Evolutionary conservation across 2,888 invertebrate species (phyloP).

Genomic region (Hermodice carunculata): DNA sequence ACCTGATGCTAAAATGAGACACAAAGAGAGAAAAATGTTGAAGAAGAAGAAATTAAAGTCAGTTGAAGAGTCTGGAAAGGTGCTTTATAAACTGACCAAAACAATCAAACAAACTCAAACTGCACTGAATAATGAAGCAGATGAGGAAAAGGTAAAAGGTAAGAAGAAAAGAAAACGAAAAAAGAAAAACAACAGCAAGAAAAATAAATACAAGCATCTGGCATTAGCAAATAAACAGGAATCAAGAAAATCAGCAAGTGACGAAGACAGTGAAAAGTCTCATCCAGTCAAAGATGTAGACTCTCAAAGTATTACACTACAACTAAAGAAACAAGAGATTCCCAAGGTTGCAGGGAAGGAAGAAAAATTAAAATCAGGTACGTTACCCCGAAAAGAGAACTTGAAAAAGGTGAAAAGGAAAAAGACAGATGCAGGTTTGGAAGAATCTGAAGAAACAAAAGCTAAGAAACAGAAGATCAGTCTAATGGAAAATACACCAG

Average conservation of each 20-base stretch:
- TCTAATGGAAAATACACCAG: neutral
- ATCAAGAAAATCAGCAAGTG: neutral
- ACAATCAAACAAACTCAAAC: too few species aligned
- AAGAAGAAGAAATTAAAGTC: too few species aligned
- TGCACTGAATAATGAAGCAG: neutral
- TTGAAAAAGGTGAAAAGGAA: neutral
- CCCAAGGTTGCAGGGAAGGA: too few species aligned
- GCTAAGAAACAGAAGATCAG: neutral
- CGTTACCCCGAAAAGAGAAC: neutral
- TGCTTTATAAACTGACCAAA: too few species aligned
- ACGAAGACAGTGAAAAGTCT: neutral
- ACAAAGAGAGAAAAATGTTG: too few species aligned
- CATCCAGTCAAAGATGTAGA: too few species aligned
- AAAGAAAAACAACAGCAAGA: slow-evolving; percentile 45
- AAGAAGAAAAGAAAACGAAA: slow-evolving; percentile 35
- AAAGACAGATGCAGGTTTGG: neutral
- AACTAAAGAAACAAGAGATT: too few species aligned
- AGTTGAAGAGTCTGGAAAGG: too few species aligned
- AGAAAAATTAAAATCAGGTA: too few species aligned
- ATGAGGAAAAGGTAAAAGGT: neutral
- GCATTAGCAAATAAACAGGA: slow-evolving; percentile 24
- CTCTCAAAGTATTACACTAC: too few species aligned
- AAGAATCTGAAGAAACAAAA: neutral
- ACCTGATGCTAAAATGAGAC: too few species aligned
- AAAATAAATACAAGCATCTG: slow-evolving; percentile 47